Percentiles rank a stretch among this genome's conserved stretches.
phyloP scores from a whole-genome alignment of 2,797 vertebrate genomes.

The Momotus momota region DNA sequence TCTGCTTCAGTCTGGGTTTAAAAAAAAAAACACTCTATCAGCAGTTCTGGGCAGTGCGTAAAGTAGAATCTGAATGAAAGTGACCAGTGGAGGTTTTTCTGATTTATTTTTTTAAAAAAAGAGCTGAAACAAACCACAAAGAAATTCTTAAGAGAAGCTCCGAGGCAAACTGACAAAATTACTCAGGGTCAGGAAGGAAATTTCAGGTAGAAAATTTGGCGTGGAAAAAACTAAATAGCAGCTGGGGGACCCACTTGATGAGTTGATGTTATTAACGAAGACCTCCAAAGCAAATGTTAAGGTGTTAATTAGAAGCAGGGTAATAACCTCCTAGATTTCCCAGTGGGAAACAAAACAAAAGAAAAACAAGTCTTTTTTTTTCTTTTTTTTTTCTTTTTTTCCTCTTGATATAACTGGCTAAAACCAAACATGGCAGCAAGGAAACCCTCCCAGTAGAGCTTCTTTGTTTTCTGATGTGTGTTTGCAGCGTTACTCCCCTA shows the following conservation, averaged over 20 bases:
- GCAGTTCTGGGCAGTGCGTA: background rate
- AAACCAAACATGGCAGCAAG: background rate
- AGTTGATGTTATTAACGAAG: constrained; percentile 50
- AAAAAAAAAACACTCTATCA: background rate
- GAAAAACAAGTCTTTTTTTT: background rate
- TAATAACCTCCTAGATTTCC: constrained; percentile 56
- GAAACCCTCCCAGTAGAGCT: background rate
- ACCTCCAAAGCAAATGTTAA: constrained; percentile 61
- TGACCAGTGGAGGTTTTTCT: background rate
- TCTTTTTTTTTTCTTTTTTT: background rate
- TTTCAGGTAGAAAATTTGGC: constrained; percentile 13
- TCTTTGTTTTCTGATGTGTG: background rate
- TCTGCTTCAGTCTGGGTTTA: background rate
- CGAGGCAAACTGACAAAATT: background rate
- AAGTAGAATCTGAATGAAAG: background rate
- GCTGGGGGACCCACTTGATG: constrained; percentile 24
- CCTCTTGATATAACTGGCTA: background rate
- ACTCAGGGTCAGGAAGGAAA: background rate
- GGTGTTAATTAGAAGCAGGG: constrained; percentile 57
- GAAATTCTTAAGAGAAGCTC: background rate
- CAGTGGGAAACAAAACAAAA: constrained; percentile 14
- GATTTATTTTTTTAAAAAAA: background rate
- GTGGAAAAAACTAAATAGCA: constrained; percentile 27
- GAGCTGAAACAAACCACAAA: background rate
- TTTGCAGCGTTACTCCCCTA: background rate